Evolutionary conservation across 1,140 invertebrate species (phyloP), one percentile per base, ranked within the genome.

Genomic region (Helicoverpa armigera): DNA sequence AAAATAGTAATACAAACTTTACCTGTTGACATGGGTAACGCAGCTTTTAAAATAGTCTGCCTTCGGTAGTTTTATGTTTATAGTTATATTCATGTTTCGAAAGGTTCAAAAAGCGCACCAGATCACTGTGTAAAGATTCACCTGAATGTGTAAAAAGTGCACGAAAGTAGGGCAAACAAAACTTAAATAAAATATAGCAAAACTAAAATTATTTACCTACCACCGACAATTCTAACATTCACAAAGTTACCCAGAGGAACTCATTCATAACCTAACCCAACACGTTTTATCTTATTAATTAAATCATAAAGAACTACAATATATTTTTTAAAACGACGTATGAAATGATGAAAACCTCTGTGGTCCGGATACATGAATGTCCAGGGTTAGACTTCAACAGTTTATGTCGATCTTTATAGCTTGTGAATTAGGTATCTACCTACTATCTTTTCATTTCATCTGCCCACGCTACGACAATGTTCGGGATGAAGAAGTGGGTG

Each of bases 321-420:
- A 14, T 61, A 23, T 13, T 14, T 50, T 16, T 10, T 13, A 9
- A 31, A 72, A 72, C 13, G 69, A 72, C 18, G 69, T 54, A 16
- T 53, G 53, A 72, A 72, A 54, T 51, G n/a, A 13, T 2, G 4
- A 5, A 10, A 70, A 53, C 18, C 69, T 72, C 50, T 72, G 69
- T 72, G 69, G 69, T 72, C 3, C 69, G 69, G 69, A 72, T 72
- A 54, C 69, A 54, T 72, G 50, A 72, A 72, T 72, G 69, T 72
- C 69, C 7, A 72, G 50, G 69, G 5, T 72, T 13, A 51, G 7
- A 3, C 69, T 54, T 14, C 23, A 54, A 72, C 14, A 18, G 69
- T 72, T 72, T 72, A 51, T 72, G 69, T 72, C 16, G 65, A 72
- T 53, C 50, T 13, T 72, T 72, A 23, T 4, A n/a, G 0, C 69